phyloP scores from a whole-genome alignment of 2,888 invertebrate species.

The Eupithecia abbreviata region DNA sequence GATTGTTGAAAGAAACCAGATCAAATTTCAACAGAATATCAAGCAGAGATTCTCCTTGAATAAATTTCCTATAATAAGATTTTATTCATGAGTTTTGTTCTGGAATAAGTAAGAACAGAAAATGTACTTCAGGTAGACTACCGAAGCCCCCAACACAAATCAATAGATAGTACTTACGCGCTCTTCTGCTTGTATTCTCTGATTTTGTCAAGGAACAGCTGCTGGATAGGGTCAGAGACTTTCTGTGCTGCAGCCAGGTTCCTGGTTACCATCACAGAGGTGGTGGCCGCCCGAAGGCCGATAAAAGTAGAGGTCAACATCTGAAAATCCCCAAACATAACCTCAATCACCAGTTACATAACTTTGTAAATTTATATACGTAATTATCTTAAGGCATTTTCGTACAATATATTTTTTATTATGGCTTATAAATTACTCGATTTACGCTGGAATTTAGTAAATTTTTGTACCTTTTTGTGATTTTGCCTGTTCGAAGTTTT shows the following conservation, averaged over 20 bases:
- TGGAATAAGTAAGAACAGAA: background rate
- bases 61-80: background rate
- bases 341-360: slow-evolving; percentile 70
- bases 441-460: slow-evolving; percentile 27
- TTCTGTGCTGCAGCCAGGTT: slow-evolving; percentile 90
- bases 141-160: slow-evolving; percentile 21
- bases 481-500: slow-evolving; percentile 49
- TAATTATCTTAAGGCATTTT: background rate
- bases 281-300: slow-evolving; percentile 78
- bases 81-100: slow-evolving; percentile 4
- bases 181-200: slow-evolving; percentile 94
- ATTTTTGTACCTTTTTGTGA: slow-evolving; percentile 54
- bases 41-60: background rate
- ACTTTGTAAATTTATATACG: slow-evolving; percentile 46
- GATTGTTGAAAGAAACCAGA: background rate
- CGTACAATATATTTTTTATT: background rate
- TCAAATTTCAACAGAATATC: background rate
- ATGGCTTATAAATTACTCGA: too few relatives aligned
- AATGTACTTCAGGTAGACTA: background rate
- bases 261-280: slow-evolving; percentile 83
- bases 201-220: slow-evolving; percentile 96
- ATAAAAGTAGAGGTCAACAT: slow-evolving; percentile 84
- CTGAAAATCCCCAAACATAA: slow-evolving; percentile 72
- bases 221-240: slow-evolving; percentile 95
- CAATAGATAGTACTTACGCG: slow-evolving; percentile 84